Evolutionary conservation across 2,888 invertebrate genomes (phyloP), one percentile per base, ranked within the genome.

Genomic region (Rotaria socialis): DNA sequence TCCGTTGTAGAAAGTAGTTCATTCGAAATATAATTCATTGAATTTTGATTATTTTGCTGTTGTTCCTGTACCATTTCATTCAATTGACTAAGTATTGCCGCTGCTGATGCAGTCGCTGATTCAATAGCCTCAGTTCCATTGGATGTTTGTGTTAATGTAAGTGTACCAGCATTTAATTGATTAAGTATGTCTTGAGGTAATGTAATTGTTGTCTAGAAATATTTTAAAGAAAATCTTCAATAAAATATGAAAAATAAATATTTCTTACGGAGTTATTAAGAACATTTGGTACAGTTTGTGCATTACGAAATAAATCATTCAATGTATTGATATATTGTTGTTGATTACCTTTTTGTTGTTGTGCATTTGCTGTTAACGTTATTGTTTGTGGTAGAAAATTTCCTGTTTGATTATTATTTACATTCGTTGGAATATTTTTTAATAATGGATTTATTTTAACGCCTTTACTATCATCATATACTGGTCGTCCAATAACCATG

Each of bases 1-100:
- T 47, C n/a, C 47, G 47, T 22, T 19, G 43, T 43, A 24, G 43
- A 8, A 47, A 52, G 52, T 16, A 52, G 14, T 52, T 52, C 52
- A 52, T 52, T 52, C 3, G 52, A 52, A 52, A 52, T 52, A 52
- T 8, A 52, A 52, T 52, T 52, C 16, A 52, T 52, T 3, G 14
- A 4, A 16, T 43, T 75, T 75, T 75, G 75, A 43, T 41, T 47
- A 43, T 41, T 22, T 60, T 60, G 60, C 47, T 80, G 75, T 80
- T 75, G 75, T 27, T 10, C 67, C 35, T 67, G 67, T 3, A 80
- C 75, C 43, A 80, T 80, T 80, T 80, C 47, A 47, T 41, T 80
- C n/a, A 80, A 80, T 80, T 47, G 75, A 80, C 75, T 80, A 47
- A 80, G 75, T 80, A 80, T 80, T 47, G 75, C 75, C 8, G 75